Evolutionary conservation across 2,888 invertebrate genomes (phyloP).

Genomic region (Uropetala carovei): DNA sequence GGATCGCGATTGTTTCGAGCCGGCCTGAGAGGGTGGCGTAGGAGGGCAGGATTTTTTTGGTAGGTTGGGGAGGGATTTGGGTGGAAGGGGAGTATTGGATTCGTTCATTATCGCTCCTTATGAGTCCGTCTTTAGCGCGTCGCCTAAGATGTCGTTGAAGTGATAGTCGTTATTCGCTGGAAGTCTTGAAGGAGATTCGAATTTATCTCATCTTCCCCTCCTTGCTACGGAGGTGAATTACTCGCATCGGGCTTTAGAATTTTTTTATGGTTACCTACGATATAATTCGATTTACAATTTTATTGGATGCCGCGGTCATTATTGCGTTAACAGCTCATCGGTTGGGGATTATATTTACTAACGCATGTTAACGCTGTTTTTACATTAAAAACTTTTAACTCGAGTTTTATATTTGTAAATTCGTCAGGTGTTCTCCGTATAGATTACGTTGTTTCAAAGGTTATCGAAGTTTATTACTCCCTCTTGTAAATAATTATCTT

Average conservation of each 20-base stretch:
- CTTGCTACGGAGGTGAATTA: background rate
- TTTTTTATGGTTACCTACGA: background rate
- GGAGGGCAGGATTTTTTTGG: background rate
- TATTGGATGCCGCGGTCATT: no score
- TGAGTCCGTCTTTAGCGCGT: background rate
- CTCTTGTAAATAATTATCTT: background rate
- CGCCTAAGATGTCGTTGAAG: background rate
- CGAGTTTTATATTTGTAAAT: no score
- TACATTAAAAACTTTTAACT: no score
- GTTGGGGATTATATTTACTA: no score
- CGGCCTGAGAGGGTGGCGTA: background rate
- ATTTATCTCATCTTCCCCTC: background rate
- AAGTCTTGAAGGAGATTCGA: background rate
- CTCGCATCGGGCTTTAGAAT: background rate
- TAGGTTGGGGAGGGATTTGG: background rate
- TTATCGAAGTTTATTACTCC: no score
- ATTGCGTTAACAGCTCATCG: no score
- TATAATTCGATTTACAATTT: background rate
- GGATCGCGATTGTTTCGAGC: constrained; percentile 15
- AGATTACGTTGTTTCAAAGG: no score
- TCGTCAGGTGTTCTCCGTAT: no score
- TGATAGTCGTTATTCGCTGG: background rate
- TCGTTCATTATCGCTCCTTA: constrained; percentile 26
- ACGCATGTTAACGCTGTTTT: no score
- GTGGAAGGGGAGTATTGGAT: background rate